phyloP scores from a whole-genome alignment of 2,113 vertebrate genomes.

The Acanthochromis polyacanthus region DNA sequence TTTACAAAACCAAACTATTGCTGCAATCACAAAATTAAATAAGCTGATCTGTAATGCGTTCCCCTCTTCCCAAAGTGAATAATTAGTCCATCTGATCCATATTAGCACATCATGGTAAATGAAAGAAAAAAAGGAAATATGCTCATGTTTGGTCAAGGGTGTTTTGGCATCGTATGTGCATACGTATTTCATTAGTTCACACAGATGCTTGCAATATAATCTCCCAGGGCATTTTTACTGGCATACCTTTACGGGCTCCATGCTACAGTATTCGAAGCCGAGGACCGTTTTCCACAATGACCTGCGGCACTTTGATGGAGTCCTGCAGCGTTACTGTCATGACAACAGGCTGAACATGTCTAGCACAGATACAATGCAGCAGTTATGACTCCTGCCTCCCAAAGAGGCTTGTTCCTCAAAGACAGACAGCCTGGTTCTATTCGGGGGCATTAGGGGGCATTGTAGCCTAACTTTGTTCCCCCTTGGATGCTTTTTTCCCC shows the following conservation, averaged over 20 bases:
- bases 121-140: conserved; percentile 56
- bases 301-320: conserved; percentile 63
- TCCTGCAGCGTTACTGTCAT: conserved; percentile 59
- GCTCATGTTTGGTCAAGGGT: conserved; percentile 62
- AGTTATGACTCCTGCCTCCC: conserved; percentile 32
- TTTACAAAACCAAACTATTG: conserved; percentile 5
- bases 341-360: conserved; percentile 47
- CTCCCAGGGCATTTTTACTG: conserved; percentile 74
- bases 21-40: conserved; percentile 19
- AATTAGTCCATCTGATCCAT: conserved; percentile 63
- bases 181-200: conserved; percentile 78
- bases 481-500: not conserved
- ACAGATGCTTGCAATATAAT: conserved; percentile 83
- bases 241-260: conserved; percentile 74
- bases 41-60: conserved; percentile 17
- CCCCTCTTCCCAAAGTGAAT: conserved; percentile 21
- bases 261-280: conserved; percentile 65
- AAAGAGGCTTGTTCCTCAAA: conserved; percentile 11
- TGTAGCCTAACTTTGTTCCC: conserved; percentile 41
- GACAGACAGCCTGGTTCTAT: conserved; percentile 40
- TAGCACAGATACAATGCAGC: conserved; percentile 39
- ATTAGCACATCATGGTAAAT: conserved; percentile 60
- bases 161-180: conserved; percentile 74
- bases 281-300: conserved; percentile 50
- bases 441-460: conserved; percentile 60